These are phyloP conservation scores for Ciconia boyciana DNA, from an alignment of 2,113 vertebrate species.

Conservation along the genomic window DNA sequence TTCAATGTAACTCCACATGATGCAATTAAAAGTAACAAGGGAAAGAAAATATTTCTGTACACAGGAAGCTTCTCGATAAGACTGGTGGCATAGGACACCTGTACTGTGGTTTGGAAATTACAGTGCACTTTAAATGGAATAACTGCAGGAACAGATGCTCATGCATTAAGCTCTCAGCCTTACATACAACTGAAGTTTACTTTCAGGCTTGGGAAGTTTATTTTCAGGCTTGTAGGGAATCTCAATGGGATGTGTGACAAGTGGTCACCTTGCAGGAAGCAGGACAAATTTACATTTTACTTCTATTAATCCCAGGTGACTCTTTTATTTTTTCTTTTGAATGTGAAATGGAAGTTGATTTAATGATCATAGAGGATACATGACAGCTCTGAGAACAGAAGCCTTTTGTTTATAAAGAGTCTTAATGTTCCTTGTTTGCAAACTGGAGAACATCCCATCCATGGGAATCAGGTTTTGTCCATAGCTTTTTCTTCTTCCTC, in stretches of 20 bases:
- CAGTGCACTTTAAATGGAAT: not conserved
- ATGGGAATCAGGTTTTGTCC: not conserved
- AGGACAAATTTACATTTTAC: not conserved
- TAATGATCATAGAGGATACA: not conserved
- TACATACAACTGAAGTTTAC: not conserved
- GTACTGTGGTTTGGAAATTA: not conserved
- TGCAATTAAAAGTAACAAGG: not conserved
- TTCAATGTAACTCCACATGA: not conserved
- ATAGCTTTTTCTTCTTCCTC: not conserved
- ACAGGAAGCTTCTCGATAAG: not conserved
- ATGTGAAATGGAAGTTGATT: not conserved
- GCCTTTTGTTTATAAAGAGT: not conserved
- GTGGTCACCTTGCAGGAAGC: not conserved
- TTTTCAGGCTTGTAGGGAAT: not conserved
- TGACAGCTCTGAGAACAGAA: not conserved
- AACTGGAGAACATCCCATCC: not conserved
- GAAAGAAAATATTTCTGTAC: not conserved
- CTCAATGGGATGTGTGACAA: not conserved
- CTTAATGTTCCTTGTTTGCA: not conserved
- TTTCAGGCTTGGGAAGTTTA: not conserved
- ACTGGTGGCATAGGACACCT: not conserved
- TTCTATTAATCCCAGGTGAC: not conserved
- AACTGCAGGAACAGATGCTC: slow-evolving; percentile 1
- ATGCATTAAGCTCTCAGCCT: not conserved
- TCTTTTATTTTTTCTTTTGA: not conserved